Evolutionary conservation across 2,888 invertebrate species (phyloP).

Genomic region (Ectemnius cavifrons): DNA sequence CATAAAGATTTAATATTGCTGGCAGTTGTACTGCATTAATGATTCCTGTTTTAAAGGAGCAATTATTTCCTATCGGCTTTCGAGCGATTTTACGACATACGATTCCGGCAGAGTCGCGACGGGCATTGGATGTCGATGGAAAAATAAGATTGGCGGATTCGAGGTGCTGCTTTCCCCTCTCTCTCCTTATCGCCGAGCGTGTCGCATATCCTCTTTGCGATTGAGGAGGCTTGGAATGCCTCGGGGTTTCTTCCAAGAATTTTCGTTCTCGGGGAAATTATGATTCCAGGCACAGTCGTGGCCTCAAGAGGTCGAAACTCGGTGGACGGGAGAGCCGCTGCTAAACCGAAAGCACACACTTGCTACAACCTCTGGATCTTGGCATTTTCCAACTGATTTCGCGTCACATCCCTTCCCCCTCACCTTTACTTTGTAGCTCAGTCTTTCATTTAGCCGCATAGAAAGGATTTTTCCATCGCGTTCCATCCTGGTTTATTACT

Average conservation of each 20-base stretch:
- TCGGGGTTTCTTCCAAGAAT: constrained; percentile 53
- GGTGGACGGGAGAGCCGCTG: constrained; percentile 37
- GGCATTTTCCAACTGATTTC: constrained; percentile 5
- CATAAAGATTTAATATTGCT: too few species aligned
- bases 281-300: constrained; percentile 56
- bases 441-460: too few species aligned
- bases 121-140: neutral
- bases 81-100: too few species aligned
- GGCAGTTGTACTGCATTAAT: too few species aligned
- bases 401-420: too few species aligned
- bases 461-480: too few species aligned
- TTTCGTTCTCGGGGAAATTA: constrained; percentile 50
- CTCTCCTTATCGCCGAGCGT: constrained; percentile 47
- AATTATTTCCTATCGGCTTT: too few species aligned
- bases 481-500: too few species aligned
- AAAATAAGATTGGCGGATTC: constrained; percentile 10
- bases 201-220: constrained; percentile 44
- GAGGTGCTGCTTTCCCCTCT: neutral
- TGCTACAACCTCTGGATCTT: constrained; percentile 11
- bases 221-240: constrained; percentile 50
- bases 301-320: constrained; percentile 58
- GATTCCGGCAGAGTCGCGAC: too few species aligned
- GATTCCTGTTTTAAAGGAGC: too few species aligned
- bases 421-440: too few species aligned
- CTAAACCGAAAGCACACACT: constrained; percentile 29